These are phyloP conservation scores for Pyrocoelia pectoralis DNA, from an alignment of 2,888 invertebrate species.

Conservation along the genomic window DNA sequence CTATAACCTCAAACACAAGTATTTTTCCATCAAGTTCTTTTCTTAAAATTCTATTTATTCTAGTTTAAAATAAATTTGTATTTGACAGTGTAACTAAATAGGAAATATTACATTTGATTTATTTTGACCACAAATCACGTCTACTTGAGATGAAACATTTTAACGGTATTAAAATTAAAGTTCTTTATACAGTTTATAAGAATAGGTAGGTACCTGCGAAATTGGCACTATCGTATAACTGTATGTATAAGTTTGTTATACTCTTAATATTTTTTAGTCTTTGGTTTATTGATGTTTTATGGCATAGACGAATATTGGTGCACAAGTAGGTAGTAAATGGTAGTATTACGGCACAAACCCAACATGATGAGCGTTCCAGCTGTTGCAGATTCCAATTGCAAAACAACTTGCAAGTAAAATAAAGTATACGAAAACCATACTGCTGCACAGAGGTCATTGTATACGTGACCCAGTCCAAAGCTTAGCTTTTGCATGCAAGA, in stretches of 20 bases:
- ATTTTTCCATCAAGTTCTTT: neutral
- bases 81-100: neutral
- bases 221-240: too few species aligned
- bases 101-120: neutral
- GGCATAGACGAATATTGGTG: neutral
- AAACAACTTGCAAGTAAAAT: slow-evolving; percentile 76
- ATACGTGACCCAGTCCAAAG: slow-evolving; percentile 81
- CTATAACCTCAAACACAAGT: neutral
- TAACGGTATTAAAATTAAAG: neutral
- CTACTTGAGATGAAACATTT: neutral
- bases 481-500: slow-evolving; percentile 61
- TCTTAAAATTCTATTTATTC: neutral
- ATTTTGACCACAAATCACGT: neutral
- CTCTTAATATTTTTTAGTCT: neutral
- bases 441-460: slow-evolving; percentile 92
- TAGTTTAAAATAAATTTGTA: neutral
- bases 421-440: slow-evolving; percentile 95
- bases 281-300: neutral
- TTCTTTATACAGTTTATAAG: too few species aligned
- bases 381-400: slow-evolving; percentile 65
- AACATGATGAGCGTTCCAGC: slow-evolving; percentile 76
- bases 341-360: slow-evolving; percentile 58
- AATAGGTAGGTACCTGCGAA: too few species aligned
- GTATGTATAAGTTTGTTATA: neutral
- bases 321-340: neutral